A percentile compares a stretch with the other conserved stretches of the same genome.
These are phyloP conservation scores for Ditula angustiorana DNA, from an alignment of 2,888 invertebrate species.

Conservation along the genomic window DNA sequence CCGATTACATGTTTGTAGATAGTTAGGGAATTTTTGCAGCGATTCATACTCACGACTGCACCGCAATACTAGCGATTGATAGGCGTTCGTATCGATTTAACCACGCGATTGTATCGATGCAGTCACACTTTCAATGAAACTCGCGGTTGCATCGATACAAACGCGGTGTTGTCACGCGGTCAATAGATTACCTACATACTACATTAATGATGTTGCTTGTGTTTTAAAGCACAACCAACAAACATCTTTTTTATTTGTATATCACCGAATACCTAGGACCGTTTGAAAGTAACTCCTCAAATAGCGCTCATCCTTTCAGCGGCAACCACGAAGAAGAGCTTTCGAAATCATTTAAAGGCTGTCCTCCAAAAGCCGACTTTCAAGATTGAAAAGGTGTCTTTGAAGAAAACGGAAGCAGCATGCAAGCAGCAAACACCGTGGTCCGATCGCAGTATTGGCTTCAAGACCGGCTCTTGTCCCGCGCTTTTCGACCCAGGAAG, in stretches of 20 bases:
- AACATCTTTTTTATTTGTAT: background rate
- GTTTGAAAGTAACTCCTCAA: background rate
- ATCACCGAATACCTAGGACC: background rate
- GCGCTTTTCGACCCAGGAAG: background rate
- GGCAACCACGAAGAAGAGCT: conserved; percentile 54
- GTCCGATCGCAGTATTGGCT: background rate
- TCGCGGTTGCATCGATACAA: no score
- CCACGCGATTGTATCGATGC: no score
- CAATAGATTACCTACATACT: no score
- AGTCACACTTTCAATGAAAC: no score
- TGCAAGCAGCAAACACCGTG: background rate
- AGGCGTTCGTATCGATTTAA: no score
- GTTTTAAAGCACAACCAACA: no score
- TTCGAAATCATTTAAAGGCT: conserved; percentile 51
- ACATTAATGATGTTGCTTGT: no score
- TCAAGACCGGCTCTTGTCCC: background rate
- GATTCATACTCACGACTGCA: no score
- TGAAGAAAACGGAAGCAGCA: background rate
- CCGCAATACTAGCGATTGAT: no score
- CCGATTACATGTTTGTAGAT: no score
- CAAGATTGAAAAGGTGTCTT: background rate
- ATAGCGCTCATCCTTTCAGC: conserved; percentile 70
- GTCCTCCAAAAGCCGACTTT: conserved; percentile 14
- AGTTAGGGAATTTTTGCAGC: no score
- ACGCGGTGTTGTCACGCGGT: no score